These are phyloP conservation scores for Eupithecia subfuscata DNA, from an alignment of 2,888 invertebrate genomes.

Conservation along the genomic window DNA sequence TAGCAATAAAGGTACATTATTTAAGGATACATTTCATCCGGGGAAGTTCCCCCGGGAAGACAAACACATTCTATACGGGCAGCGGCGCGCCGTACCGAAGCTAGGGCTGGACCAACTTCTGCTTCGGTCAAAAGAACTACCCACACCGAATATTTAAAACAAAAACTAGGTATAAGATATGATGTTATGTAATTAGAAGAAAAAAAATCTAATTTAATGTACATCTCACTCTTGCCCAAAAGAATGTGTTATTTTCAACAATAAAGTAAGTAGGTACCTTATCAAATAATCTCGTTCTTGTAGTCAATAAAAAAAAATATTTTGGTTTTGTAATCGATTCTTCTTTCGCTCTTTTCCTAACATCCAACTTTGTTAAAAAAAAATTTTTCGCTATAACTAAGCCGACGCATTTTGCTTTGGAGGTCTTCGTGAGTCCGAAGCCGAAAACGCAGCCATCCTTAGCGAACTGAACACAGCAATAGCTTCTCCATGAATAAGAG, in stretches of 20 bases:
- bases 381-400: background rate
- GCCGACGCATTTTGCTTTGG: background rate
- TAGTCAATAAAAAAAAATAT: background rate
- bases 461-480: constrained; percentile 7
- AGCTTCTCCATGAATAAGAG: constrained; percentile 21
- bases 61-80: constrained; percentile 29
- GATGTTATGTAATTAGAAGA: background rate
- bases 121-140: constrained; percentile 5
- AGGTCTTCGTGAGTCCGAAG: background rate
- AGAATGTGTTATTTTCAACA: background rate
- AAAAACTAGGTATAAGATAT: background rate
- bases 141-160: background rate
- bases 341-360: background rate
- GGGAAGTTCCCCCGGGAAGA: constrained; percentile 23
- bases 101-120: constrained; percentile 3
- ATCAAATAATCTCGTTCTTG: background rate
- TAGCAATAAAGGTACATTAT: constrained; percentile 19
- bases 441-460: background rate
- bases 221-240: background rate
- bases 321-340: background rate
- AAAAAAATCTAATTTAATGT: too few relatives aligned
- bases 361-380: background rate
- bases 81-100: background rate
- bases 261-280: background rate
- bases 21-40: constrained; percentile 23